Conservation (phyloP, 2,888 invertebrate species). For the Noctua fimbriata region DNA sequence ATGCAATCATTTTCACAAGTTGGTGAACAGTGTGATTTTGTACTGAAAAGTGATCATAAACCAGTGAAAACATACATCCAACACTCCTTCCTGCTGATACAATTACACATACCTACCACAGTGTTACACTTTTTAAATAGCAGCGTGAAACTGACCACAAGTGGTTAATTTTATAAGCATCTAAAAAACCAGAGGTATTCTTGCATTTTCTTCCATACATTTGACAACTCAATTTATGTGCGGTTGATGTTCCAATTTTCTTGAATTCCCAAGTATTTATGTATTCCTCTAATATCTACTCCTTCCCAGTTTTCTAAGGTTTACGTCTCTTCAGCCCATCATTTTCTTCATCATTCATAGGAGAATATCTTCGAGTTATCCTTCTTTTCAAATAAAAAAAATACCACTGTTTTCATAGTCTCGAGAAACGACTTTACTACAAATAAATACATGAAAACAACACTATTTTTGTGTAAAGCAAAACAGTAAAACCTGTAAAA, state of each 20-base stretch:
- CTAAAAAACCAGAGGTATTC: slow-evolving; percentile 77
- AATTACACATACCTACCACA: slow-evolving; percentile 77
- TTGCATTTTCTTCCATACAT: slow-evolving; percentile 51
- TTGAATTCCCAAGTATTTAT: slow-evolving; percentile 51
- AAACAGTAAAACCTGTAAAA: slow-evolving; percentile 78
- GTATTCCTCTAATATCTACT: slow-evolving; percentile 46
- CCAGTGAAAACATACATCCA: slow-evolving; percentile 84
- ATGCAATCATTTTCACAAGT: slow-evolving; percentile 80
- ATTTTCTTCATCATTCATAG: slow-evolving; percentile 38
- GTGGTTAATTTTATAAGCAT: slow-evolving; percentile 59
- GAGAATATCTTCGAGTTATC: slow-evolving; percentile 55
- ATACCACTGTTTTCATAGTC: slow-evolving; percentile 81
- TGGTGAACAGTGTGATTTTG: slow-evolving; percentile 83
- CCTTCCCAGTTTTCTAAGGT: slow-evolving; percentile 34
- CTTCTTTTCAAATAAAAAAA: slow-evolving; percentile 68
- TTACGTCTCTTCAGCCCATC: slow-evolving; percentile 46
- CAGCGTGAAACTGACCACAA: slow-evolving; percentile 71
- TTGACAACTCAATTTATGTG: slow-evolving; percentile 41
- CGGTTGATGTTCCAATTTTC: slow-evolving; percentile 53
- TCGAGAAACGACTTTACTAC: slow-evolving; percentile 78
- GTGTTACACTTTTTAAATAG: slow-evolving; percentile 64
- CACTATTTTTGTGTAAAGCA: slow-evolving; percentile 75
- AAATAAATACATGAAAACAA: slow-evolving; percentile 81
- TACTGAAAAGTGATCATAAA: slow-evolving; percentile 89
- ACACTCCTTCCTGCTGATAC: slow-evolving; percentile 67